A percentile compares a stretch with the other conserved stretches of the same genome.
phyloP scores from a whole-genome alignment of 2,113 vertebrate species.

The Ciconia maguari region DNA sequence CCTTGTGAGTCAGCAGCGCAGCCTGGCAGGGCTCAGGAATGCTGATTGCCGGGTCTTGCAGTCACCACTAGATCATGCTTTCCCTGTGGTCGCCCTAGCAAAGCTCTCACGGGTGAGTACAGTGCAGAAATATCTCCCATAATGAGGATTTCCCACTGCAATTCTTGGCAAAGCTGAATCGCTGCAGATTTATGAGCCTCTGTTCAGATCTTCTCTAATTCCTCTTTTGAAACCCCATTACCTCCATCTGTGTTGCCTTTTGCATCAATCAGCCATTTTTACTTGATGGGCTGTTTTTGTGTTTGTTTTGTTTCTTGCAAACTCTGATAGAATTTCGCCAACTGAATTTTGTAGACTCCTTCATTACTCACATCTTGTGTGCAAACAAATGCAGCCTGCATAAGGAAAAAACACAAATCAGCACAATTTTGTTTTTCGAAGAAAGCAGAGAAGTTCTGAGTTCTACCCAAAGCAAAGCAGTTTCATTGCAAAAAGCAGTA shows the following conservation, averaged over 20 bases:
- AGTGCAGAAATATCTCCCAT: neutral
- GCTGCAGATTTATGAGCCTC: neutral
- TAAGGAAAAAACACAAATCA: conserved; percentile 31
- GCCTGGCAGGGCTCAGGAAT: conserved; percentile 39
- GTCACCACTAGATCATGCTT: neutral
- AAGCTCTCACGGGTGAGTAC: neutral
- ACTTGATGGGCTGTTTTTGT: conserved; percentile 39
- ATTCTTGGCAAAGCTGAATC: conserved; percentile 18
- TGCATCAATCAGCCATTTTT: conserved; percentile 37
- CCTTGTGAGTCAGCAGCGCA: conserved; percentile 29
- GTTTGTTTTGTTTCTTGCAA: conserved; percentile 43
- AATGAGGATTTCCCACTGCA: conserved; percentile 29
- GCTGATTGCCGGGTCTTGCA: neutral
- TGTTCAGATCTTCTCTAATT: conserved; percentile 4
- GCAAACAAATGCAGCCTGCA: conserved; percentile 46
- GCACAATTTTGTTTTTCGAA: conserved; percentile 10
- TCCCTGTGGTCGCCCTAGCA: neutral
- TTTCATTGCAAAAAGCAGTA: neutral
- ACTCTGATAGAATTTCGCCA: conserved; percentile 3
- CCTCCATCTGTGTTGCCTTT: conserved; percentile 54
- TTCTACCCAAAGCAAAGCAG: neutral
- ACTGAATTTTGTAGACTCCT: conserved; percentile 34
- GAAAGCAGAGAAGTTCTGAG: neutral
- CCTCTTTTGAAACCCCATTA: conserved; percentile 48
- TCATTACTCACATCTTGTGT: conserved; percentile 57